Conservation (phyloP, 37 sponge, comb jelly and placozoan species). For the Mnemiopsis leidyi region DNA sequence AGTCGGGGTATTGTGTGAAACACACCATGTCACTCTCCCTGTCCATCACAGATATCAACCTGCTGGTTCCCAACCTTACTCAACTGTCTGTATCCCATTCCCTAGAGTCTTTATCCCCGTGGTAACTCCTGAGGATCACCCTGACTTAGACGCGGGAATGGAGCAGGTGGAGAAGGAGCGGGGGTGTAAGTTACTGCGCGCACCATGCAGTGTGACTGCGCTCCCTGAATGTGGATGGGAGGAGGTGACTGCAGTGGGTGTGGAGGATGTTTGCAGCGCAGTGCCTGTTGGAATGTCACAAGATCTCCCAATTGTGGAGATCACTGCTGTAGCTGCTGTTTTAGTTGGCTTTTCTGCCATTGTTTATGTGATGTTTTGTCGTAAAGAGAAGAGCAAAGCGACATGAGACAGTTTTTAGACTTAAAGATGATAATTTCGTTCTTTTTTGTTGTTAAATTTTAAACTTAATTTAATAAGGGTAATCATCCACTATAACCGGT, state of each 20-base stretch:
- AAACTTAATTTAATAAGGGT: too few species aligned
- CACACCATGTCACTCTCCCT: slow-evolving; percentile 44
- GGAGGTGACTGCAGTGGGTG: neutral
- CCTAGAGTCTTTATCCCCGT: slow-evolving; percentile 48
- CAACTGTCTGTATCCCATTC: neutral
- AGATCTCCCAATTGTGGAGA: neutral
- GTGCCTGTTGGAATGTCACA: neutral
- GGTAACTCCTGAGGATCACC: neutral
- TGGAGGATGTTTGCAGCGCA: neutral
- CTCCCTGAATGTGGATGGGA: slow-evolving; percentile 51
- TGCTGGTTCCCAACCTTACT: neutral
- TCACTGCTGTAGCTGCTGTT: neutral
- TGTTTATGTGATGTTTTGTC: neutral
- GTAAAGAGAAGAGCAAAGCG: neutral
- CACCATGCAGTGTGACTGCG: slow-evolving; percentile 8
- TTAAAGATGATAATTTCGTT: too few species aligned
- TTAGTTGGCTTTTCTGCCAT: neutral
- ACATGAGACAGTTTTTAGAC: too few species aligned
- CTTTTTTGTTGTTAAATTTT: too few species aligned
- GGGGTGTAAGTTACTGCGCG: neutral
- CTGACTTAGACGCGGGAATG: neutral
- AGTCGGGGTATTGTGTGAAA: slow-evolving; percentile 49
- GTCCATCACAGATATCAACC: slow-evolving; percentile 58
- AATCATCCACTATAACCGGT: too few species aligned
- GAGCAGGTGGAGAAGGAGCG: neutral